A percentile compares a stretch with the other conserved stretches of the same genome.
These are phyloP conservation scores for Perognathus longimembris DNA, from an alignment of 2,113 vertebrate species.

Conservation along the genomic window DNA sequence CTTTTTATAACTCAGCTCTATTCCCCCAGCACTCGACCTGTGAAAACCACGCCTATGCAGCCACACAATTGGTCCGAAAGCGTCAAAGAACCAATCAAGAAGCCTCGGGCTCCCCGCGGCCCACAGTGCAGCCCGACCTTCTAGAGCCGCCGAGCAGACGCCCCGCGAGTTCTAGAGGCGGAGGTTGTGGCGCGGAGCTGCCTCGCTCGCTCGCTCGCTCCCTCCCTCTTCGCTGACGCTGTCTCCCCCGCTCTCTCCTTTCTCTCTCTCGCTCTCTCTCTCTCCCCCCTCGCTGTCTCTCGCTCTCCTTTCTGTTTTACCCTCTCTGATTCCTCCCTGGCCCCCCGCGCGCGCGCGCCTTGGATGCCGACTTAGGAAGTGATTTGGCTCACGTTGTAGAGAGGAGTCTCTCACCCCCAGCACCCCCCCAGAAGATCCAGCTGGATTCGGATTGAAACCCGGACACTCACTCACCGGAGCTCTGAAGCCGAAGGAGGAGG, in stretches of 20 bases:
- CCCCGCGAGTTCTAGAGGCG: conserved; percentile 95
- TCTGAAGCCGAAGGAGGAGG: conserved; percentile 37
- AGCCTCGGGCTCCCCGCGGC: conserved; percentile 93
- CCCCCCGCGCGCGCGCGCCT: conserved; percentile 24
- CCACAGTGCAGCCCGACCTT: conserved; percentile 95
- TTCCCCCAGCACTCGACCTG: conserved; percentile 98
- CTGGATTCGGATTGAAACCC: conserved; percentile 77
- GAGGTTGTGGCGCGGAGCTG: conserved; percentile 83
- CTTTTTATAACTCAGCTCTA: conserved; percentile 98
- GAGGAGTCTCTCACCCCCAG: conserved; percentile 63
- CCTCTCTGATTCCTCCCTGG: conserved; percentile 45
- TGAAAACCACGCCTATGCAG: conserved; percentile 98
- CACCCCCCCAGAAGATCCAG: conserved; percentile 48
- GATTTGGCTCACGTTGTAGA: conserved; percentile 76
- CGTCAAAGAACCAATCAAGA: conserved; percentile 99
- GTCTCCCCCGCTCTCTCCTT: conserved; percentile 20
- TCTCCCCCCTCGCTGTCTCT: conserved; percentile 20
- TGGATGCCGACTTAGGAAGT: conserved; percentile 75
- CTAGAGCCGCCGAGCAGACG: conserved; percentile 95
- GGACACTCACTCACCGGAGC: conserved; percentile 81
- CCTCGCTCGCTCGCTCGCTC: conserved; percentile 78
- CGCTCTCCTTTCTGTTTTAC: neutral
- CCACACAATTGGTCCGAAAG: conserved; percentile 99
- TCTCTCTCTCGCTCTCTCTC: neutral
- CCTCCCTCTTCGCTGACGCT: conserved; percentile 67